A percentile compares a stretch with the other conserved stretches of the same genome.
phyloP scores from a whole-genome alignment of 2,888 invertebrate genomes.

The Heliconius hortense region DNA sequence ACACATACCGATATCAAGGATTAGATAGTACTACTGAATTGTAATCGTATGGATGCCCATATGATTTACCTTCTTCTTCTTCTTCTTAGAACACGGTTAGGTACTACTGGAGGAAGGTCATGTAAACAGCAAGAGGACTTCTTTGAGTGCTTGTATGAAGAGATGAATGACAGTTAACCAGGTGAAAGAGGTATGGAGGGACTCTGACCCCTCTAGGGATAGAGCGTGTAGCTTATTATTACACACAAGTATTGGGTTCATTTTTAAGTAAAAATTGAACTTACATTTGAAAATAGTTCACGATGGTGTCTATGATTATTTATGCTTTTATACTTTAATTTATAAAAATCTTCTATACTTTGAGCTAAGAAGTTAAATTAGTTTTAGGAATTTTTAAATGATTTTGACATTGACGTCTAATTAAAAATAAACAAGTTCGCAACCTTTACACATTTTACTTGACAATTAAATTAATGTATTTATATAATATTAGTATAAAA shows the following conservation, averaged over 20 bases:
- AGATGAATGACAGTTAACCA: no score
- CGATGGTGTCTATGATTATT: no score
- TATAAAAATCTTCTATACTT: neutral
- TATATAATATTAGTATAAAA: neutral
- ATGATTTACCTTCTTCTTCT: neutral
- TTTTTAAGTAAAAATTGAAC: no score
- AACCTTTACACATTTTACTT: neutral
- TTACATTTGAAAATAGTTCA: no score
- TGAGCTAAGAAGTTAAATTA: neutral
- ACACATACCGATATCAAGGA: no score
- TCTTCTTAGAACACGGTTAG: neutral
- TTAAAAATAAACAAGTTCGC: neutral
- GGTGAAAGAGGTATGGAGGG: no score
- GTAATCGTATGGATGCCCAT: no score
- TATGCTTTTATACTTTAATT: neutral
- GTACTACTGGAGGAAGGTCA: neutral
- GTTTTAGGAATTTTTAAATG: neutral
- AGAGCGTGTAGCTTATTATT: no score
- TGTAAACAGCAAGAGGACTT: neutral
- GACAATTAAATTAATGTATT: neutral
- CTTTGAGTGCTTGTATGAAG: neutral
- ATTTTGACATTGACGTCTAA: constrained; percentile 2
- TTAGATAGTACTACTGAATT: no score
- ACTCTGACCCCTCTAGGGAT: no score
- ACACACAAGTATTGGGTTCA: no score